These are phyloP conservation scores for Phasia obesa DNA, from an alignment of 2,888 invertebrate species.

Conservation along the genomic window DNA sequence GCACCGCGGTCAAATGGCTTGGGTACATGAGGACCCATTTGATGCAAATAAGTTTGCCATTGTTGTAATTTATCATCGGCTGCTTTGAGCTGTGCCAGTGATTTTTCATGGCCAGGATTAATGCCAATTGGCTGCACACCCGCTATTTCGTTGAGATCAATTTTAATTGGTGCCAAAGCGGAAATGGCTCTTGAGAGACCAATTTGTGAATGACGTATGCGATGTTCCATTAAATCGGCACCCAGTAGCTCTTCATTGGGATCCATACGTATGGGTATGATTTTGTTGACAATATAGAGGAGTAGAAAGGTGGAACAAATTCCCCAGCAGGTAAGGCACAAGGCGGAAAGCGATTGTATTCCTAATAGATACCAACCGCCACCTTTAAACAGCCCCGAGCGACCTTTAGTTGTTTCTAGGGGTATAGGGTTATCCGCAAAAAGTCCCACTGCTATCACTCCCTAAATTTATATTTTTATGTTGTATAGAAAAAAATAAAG, in stretches of 20 bases:
- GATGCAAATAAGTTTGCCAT: constrained; percentile 80
- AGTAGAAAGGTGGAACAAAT: constrained; percentile 87
- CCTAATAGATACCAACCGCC: constrained; percentile 95
- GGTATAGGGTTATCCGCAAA: constrained; percentile 94
- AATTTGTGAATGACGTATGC: constrained; percentile 87
- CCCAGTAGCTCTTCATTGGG: constrained; percentile 93
- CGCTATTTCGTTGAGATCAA: constrained; percentile 81
- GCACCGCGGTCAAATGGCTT: constrained; percentile 57
- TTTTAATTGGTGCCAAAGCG: constrained; percentile 86
- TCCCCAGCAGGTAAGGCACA: constrained; percentile 90
- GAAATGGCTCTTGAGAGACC: constrained; percentile 90
- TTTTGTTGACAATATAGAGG: constrained; percentile 90
- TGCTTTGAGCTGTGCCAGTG: constrained; percentile 79
- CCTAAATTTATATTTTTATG: constrained; percentile 13
- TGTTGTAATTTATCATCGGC: constrained; percentile 80
- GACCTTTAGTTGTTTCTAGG: constrained; percentile 90
- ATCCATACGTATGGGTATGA: constrained; percentile 93
- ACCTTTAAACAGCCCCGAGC: constrained; percentile 90
- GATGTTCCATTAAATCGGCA: constrained; percentile 94
- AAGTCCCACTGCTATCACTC: constrained; percentile 88
- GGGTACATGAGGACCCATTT: constrained; percentile 75
- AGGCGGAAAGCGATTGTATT: constrained; percentile 88
- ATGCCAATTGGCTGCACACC: constrained; percentile 83
- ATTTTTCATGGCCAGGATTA: constrained; percentile 86
- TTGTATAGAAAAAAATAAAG: not conserved